Evolutionary conservation across 2,888 invertebrate genomes (phyloP), one percentile per base, ranked within the genome.

Genomic region (Chrysomela aeneicollis): DNA sequence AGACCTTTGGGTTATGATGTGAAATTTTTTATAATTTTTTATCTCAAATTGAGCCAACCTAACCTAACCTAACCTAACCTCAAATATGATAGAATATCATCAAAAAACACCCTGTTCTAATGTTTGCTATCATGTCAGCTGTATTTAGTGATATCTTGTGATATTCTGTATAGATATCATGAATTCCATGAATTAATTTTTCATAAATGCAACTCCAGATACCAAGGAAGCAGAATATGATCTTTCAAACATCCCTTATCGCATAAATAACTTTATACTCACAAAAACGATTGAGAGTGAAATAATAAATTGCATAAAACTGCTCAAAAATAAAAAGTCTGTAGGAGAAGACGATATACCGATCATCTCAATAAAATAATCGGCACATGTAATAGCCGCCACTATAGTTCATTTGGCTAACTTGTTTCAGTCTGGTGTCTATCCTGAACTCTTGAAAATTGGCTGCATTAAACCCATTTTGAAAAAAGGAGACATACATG

Each of bases 291-390:
- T 19, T 49, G 10, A 49, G 3, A 21, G 2, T 49, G 49, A 49
- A 49, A 49, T 49, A 10, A 49, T 49, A 21, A 49, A 49, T n/a
- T 49, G 19, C 21, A 49, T 49, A 49, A 49, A 49, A 19, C 22
- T 19, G 19, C 22, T 49, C 1, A 22, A 49, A 12, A 49, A 49
- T 1, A 49, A 49, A 49, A 49, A 49, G 19, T 49, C 49, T 2
- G 49, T 49, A 2, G 49, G 49, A 12, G 49, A 49, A 22, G 49
- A 22, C 22, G 49, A 49, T 18, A 49, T 49, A 49, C 49, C 49
- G 12, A 49, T 22, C 18, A 9, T 49, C 19, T 22, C 19, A 49
- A 19, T 8, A 22, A 49, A 19, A 21, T 2, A 49, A 49, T 49
- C 22, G 9, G 49, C 49, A 49, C 49, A 49, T 49, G 18, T 49